phyloP scores from a whole-genome alignment of 2,888 invertebrate species.

The Rugalucina vietnamica region DNA sequence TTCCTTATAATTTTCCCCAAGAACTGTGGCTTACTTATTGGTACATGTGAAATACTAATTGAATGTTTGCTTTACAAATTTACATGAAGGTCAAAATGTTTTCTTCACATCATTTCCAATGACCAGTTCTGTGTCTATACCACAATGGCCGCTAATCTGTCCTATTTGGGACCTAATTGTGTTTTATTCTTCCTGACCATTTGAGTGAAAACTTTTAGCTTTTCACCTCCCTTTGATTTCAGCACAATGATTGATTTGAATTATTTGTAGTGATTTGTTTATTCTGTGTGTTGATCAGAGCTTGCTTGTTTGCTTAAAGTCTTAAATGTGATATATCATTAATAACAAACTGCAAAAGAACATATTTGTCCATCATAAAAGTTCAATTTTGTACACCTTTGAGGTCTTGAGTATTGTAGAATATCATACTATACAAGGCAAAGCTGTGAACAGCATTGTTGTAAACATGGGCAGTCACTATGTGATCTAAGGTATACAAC shows the following conservation, averaged over 20 bases:
- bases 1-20: too few species aligned
- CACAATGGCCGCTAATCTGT: background rate
- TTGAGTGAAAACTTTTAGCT: conserved; percentile 1
- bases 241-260: background rate
- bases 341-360: background rate
- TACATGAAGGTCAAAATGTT: background rate
- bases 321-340: conserved; percentile 6
- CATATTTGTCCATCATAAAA: too few species aligned
- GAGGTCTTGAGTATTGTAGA: too few species aligned
- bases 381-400: background rate
- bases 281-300: conserved; percentile 5
- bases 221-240: background rate
- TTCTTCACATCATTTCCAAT: background rate
- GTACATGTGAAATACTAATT: too few species aligned
- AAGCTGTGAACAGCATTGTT: too few species aligned
- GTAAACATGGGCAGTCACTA: too few species aligned
- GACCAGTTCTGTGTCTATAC: background rate
- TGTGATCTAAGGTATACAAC: too few species aligned
- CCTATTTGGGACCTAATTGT: conserved; percentile 2
- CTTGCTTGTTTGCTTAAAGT: conserved; percentile 6
- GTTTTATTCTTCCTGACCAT: conserved; percentile 2
- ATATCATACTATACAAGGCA: too few species aligned
- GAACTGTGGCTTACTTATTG: too few species aligned
- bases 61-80: background rate
- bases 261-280: background rate